Percentiles rank a stretch among this genome's conserved stretches.
phyloP scores from a whole-genome alignment of 2,888 invertebrate genomes.

The Plutella xylostella region DNA sequence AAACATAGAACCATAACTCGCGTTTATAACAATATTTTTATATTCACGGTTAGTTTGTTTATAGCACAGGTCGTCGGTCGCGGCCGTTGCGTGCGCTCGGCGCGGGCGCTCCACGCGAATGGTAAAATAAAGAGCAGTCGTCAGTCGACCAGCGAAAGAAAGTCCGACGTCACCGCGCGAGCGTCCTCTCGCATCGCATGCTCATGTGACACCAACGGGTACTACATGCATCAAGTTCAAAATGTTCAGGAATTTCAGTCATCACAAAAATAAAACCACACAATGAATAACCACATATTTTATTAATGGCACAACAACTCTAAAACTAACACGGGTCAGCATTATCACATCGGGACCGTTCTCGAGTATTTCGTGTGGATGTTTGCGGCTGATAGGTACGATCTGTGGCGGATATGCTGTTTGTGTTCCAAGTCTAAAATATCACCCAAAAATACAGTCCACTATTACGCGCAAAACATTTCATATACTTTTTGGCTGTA shows the following conservation, averaged over 20 bases:
- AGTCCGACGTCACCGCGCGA: constrained; percentile 23
- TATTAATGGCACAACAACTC: constrained; percentile 70
- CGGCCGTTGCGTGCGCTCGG: constrained; percentile 41
- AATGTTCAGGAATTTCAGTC: constrained; percentile 28
- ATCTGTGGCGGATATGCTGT: constrained; percentile 48
- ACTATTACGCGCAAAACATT: constrained; percentile 59
- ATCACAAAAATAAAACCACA: constrained; percentile 6
- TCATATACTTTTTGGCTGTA: constrained; percentile 44
- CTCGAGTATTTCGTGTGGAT: background rate
- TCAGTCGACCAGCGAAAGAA: constrained; percentile 57
- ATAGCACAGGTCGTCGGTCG: constrained; percentile 10
- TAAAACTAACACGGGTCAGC: constrained; percentile 51
- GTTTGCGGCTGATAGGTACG: background rate
- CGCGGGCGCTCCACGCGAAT: constrained; percentile 43
- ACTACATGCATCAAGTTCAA: constrained; percentile 26
- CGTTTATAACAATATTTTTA: background rate
- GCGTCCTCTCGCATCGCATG: no score
- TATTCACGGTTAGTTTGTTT: constrained; percentile 26
- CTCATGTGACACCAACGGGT: background rate
- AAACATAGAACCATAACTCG: no score
- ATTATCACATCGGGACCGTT: constrained; percentile 60
- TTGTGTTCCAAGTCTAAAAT: constrained; percentile 46
- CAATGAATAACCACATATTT: constrained; percentile 37
- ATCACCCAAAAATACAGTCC: constrained; percentile 70
- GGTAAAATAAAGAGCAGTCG: constrained; percentile 42